Evolutionary conservation across 1,140 invertebrate species (phyloP), one percentile per base, ranked within the genome.

Genomic region (Ceratoteleas bidentatus): DNA sequence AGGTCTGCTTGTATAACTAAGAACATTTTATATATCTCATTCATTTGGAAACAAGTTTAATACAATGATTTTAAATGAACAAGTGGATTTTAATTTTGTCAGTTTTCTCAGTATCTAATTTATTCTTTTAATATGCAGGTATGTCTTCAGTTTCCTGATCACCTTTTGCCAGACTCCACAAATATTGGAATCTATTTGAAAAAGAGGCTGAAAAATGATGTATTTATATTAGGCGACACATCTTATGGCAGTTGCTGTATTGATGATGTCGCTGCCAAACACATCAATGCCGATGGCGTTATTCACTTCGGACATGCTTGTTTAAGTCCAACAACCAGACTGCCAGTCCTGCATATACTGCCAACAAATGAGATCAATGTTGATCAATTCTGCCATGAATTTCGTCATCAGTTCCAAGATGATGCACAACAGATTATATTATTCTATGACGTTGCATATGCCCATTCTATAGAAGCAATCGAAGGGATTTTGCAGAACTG

Each of bases 181-280:
- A 87, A 92, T 65, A 93, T 98, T 69, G 93, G 93, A 70, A 89
- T 93, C 50, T 90, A 91, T 84, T 90, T 99, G 11, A 94, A 95
- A 86, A 89, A 92, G 52, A 85, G 84, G 70, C 84, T 94, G 45
- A 90, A 92, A 14, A 90, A 90, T 70, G 94, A 95, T 85, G 87
- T 97, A 0, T 98, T 95, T 86, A 95, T 99, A 84, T 90, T 99
- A 16, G 97, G 96, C n/a, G 97, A 99, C 85, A 98, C 97, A 14
- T 96, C 97, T 8, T 98, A 97, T 91, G 97, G 96, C 84, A 98
- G 97, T 90, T 99, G 98, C 89, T 99, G 98, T 91, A 95, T 98
- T 6, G 98, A 99, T 92, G 96, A 97, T 90, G 94, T 98, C 38
- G 95, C 97, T 45, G 96, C 97, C 5, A 94, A 96, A 88, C 98